Evolutionary conservation across 2,113 vertebrate genomes (phyloP).

Genomic region (Phrynosoma blainvillii): DNA sequence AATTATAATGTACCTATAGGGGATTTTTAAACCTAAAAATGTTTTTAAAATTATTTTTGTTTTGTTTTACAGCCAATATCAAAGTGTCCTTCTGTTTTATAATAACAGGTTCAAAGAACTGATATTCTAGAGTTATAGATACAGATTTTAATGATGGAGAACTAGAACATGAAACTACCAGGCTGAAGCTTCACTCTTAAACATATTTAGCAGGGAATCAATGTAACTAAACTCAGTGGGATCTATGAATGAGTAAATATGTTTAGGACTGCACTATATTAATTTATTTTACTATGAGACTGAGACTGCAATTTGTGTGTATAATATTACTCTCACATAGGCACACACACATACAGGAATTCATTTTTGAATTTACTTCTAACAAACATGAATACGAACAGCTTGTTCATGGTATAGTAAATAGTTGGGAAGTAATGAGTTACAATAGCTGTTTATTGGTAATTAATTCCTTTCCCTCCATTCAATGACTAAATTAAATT

Average conservation of each 20-base stretch:
- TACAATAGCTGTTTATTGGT: too few species aligned
- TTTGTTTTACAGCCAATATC: neutral
- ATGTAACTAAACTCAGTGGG: neutral
- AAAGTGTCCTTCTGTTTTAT: neutral
- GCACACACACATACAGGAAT: too few species aligned
- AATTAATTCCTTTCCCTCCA: too few species aligned
- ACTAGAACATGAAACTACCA: neutral
- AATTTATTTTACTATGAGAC: neutral
- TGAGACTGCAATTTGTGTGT: too few species aligned
- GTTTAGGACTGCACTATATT: neutral
- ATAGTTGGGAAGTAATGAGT: too few species aligned
- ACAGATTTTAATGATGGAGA: neutral
- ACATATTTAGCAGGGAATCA: neutral
- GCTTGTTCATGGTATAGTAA: too few species aligned
- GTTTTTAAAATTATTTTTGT: neutral
- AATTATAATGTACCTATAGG: slow-evolving; percentile 5
- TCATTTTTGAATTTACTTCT: too few species aligned
- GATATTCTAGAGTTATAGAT: neutral
- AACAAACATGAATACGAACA: too few species aligned
- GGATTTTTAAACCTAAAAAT: neutral
- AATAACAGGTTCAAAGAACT: neutral
- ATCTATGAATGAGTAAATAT: neutral
- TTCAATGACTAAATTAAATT: too few species aligned
- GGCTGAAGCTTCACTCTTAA: neutral
- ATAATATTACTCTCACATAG: too few species aligned